Evolutionary conservation across 2,888 invertebrate species (phyloP), one percentile per base, ranked within the genome.

Genomic region (Dasypolia templi): DNA sequence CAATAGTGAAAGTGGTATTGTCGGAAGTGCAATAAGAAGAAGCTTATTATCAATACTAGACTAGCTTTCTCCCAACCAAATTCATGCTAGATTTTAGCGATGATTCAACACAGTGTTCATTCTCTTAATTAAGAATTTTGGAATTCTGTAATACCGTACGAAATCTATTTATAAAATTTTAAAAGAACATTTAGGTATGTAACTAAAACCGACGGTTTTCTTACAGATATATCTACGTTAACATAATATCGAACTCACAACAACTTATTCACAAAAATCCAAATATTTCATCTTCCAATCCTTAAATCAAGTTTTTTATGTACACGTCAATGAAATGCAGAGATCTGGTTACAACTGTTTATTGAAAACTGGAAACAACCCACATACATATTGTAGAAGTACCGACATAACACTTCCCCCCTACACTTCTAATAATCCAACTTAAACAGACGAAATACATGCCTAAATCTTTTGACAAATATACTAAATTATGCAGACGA

Each of bases 241-340:
- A 46, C 4, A 7, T 22, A 35, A 35, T 35, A 58, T 7, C 12
- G 2, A 0, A 14, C 29, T 19, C 0, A 32, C 56, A 4, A 4
- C 5, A 5, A 32, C 53, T n/a, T 32, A 56, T 26, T 6, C 44
- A 19, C 29, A 32, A 39, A 7, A 65, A 51, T 12, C 14, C 22
- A 39, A 42, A n/a, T 9, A 32, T 26, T 44, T 42, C n/a, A 32
- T 61, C 11, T 49, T 26, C 14, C 22, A 26, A 68, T 63, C 35
- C 46, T 68, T 14, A 56, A 68, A 81, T 81, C 67, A 72, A 65
- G 19, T n/a, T n/a, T n/a, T n/a, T n/a, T n/a, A n/a, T n/a, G n/a
- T n/a, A n/a, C n/a, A n/a, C n/a, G n/a, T n/a, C n/a, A n/a, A n/a
- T n/a, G n/a, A n/a, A n/a, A n/a, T n/a, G n/a, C n/a, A n/a, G n/a